Evolutionary conservation across 2,888 invertebrate genomes (phyloP).

Genomic region (Chloroclystis v-ata): DNA sequence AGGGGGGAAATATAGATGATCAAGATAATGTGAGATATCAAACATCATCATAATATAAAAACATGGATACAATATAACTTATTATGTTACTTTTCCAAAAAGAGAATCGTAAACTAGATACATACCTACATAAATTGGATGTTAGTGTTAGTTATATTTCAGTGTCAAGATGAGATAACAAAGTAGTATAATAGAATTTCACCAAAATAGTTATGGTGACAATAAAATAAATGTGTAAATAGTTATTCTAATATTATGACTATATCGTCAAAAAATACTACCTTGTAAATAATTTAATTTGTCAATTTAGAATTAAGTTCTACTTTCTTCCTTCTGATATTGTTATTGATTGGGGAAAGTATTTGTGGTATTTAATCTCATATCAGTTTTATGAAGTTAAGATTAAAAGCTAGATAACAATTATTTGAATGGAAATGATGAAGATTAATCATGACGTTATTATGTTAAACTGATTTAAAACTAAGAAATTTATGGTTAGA

Average conservation of each 20-base stretch:
- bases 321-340: conserved; percentile 7
- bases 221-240: conserved; percentile 75
- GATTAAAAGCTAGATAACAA: conserved; percentile 30
- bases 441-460: no score
- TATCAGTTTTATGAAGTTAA: conserved; percentile 57
- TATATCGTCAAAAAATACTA: conserved; percentile 40
- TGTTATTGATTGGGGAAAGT: conserved; percentile 18
- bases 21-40: no score
- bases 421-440: not conserved
- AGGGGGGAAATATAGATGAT: not conserved
- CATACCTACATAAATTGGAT: conserved; percentile 6
- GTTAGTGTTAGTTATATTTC: conserved; percentile 7
- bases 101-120: no score
- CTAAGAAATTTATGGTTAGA: no score
- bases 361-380: conserved; percentile 42
- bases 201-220: conserved; percentile 71
- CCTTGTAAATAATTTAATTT: conserved; percentile 57
- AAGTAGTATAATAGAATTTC: conserved; percentile 39
- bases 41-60: no score
- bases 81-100: no score
- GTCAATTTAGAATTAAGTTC: conserved; percentile 13
- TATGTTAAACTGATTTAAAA: no score
- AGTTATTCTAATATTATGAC: conserved; percentile 46
- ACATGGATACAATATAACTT: not conserved
- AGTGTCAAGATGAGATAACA: not conserved